Percentiles rank a stretch among this genome's conserved stretches.
Conservation (phyloP, 37 sponge, comb jelly and placozoan species). For the Amphimedon queenslandica region DNA sequence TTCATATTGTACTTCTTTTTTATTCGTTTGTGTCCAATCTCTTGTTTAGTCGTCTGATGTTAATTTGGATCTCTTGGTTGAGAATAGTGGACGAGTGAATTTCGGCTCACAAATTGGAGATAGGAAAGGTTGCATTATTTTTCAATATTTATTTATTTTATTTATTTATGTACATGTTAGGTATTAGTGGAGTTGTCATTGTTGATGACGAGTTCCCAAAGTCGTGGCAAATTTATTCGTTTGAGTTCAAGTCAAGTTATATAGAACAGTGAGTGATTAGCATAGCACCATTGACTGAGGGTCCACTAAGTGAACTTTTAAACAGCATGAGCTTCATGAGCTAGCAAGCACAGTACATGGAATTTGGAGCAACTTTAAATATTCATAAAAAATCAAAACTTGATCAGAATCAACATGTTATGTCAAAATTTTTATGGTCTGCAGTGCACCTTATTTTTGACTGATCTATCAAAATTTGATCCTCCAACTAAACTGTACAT, state of each 20-base stretch:
- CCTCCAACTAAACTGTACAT: too few species aligned
- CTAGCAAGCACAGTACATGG: too few species aligned
- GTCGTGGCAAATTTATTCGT: slow-evolving; percentile 59
- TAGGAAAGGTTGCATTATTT: slow-evolving; percentile 27
- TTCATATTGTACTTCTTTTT: not conserved
- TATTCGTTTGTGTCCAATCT: too few species aligned
- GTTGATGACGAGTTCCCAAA: slow-evolving; percentile 25
- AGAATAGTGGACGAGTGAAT: slow-evolving; percentile 84
- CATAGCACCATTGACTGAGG: too few species aligned
- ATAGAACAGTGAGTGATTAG: slow-evolving; percentile 28
- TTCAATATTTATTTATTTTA: not conserved
- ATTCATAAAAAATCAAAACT: too few species aligned
- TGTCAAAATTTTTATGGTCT: not conserved
- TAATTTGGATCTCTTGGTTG: slow-evolving; percentile 85
- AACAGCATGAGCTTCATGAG: too few species aligned
- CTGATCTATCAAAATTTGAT: too few species aligned
- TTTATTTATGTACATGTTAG: not conserved
- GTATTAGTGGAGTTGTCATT: slow-evolving; percentile 53
- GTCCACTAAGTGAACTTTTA: too few species aligned
- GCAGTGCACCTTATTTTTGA: not conserved
- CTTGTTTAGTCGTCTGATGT: too few species aligned
- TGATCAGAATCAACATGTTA: too few species aligned
- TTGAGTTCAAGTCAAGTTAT: slow-evolving; percentile 62
- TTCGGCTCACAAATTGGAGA: slow-evolving; percentile 39
- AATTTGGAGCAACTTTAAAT: too few species aligned